Base-by-base conservation (phyloP, 2,888 invertebrate genomes). In the Cephus nigrinus region DNA sequence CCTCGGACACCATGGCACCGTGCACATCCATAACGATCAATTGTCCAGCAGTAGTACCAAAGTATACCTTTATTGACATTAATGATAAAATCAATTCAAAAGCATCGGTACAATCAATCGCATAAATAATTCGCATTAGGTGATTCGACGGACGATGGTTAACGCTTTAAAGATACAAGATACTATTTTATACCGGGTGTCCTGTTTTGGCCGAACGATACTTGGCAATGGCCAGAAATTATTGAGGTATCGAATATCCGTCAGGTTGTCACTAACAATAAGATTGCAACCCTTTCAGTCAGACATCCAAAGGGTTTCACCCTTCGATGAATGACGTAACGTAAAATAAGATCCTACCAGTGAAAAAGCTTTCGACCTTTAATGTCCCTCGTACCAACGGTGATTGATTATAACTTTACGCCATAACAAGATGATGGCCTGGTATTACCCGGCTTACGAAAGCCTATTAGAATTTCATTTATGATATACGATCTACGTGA, bases 11-110 rank as follows among this genome's bases (percentile, higher is more conserved):
- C 97, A 98, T 98, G 69, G 97, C 97, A 0, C 97, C 98, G 86
- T 98, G 97, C 0, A 98, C 98, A 90, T 98, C 98, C 97, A 99
- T 98, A 75, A 99, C 98, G 79, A 98, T 97, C 80, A 99, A 95
- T 92, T 98, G 98, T 1, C 98, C 98, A 79, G 97, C 96, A 11
- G 97, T 97, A 11, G 98, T 98, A 76, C 98, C 98, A 89, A 99
- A 97, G 92, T 98, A 97, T 76, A 99, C 98, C 94, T 94, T 87
- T 82, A 31, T 86, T 79, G 55, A 77, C 79, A 35, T 15, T 12
- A 30, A 30, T 31, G 11, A 69, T 69, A 69, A 69, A 69, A 69
- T 31, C 69, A 30, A 40, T 30, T 11, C 0, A 30, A 69, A n/a
- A 12, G 69, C 15, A 12, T 69, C 69, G 0, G 5, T 15, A 15